Conservation (phyloP, 2,113 vertebrate genomes). For the Tichodroma muraria region DNA sequence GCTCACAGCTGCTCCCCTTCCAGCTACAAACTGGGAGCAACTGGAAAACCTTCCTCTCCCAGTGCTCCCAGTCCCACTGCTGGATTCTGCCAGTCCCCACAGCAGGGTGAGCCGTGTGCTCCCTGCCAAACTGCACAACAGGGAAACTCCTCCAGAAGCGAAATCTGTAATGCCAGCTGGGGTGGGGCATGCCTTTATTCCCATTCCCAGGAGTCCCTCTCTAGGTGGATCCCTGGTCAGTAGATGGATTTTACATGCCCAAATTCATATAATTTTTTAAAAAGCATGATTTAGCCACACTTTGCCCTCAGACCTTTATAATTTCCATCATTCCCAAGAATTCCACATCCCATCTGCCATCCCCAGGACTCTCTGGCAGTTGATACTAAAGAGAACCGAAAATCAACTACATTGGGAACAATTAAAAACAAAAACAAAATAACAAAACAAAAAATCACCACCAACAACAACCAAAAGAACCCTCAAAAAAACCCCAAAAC, state of each 20-base stretch:
- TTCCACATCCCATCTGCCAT: neutral
- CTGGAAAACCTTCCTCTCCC: neutral
- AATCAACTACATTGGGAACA: neutral
- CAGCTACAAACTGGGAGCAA: neutral
- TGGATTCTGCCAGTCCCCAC: neutral
- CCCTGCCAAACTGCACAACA: neutral
- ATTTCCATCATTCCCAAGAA: neutral
- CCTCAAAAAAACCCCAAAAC: neutral
- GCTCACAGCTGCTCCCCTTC: neutral
- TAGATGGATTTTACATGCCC: neutral
- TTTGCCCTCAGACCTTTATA: neutral
- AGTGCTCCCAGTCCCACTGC: neutral
- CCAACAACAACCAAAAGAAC: too few species aligned
- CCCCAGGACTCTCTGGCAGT: neutral
- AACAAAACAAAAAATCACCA: neutral
- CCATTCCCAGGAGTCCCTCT: neutral
- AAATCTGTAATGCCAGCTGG: too few species aligned
- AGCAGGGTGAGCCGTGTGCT: neutral
- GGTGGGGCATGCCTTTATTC: neutral
- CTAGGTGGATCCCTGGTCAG: neutral
- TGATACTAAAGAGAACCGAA: neutral
- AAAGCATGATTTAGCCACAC: fast-evolving
- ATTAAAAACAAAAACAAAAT: neutral
- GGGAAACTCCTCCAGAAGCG: neutral
- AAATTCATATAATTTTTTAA: neutral